A percentile compares a stretch with the other conserved stretches of the same genome.
Conservation (phyloP, 2,797 vertebrate genomes). For the Clamator glandarius region DNA sequence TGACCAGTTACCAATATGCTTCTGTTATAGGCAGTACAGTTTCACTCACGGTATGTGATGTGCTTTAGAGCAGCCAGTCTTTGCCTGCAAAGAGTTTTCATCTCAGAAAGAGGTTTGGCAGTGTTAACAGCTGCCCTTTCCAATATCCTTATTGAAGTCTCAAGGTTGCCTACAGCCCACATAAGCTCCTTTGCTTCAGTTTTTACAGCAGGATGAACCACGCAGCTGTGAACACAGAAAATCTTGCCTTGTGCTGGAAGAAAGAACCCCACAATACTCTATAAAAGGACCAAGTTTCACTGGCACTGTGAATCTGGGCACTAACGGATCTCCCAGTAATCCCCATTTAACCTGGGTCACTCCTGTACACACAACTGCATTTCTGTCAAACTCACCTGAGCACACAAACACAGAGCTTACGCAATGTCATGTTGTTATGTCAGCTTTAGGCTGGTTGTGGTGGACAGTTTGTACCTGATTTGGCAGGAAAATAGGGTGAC, state of each 20-base stretch:
- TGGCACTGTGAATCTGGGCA: neutral
- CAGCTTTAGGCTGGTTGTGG: neutral
- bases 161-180: neutral
- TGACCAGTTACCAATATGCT: neutral
- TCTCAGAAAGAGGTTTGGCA: neutral
- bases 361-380: neutral
- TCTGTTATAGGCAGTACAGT: neutral
- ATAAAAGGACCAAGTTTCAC: neutral
- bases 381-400: neutral
- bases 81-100: neutral
- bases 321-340: neutral
- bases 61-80: neutral
- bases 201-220: neutral
- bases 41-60: neutral
- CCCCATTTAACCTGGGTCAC: neutral
- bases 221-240: neutral
- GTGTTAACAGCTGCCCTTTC: neutral
- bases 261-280: neutral
- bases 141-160: neutral
- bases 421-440: neutral
- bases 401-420: neutral
- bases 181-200: neutral
- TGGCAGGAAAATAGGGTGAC: neutral
- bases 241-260: neutral
- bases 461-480: neutral